A percentile compares a stretch with the other conserved stretches of the same genome.
phyloP scores from a whole-genome alignment of 2,797 vertebrate species.

The Pangasius sanitwongsei region DNA sequence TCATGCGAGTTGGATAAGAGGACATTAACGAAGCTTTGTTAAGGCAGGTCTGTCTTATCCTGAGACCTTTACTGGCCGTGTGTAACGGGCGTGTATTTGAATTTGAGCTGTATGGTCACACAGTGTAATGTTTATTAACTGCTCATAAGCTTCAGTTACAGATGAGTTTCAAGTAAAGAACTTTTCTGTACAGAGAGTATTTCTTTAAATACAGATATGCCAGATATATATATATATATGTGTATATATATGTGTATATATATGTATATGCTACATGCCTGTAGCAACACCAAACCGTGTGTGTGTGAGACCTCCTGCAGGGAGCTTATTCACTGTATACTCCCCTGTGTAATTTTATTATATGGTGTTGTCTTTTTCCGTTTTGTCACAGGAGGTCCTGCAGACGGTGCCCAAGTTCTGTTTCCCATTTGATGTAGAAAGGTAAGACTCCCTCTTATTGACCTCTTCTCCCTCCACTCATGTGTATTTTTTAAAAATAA shows the following conservation, averaged over 20 bases:
- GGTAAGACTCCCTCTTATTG: slow-evolving; percentile 75
- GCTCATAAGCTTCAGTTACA: too few species aligned
- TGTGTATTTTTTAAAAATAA: background rate
- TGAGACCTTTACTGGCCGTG: background rate
- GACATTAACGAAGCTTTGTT: background rate
- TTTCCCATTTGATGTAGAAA: slow-evolving; percentile 96
- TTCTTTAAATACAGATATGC: background rate
- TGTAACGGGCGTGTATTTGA: background rate
- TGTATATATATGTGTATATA: too few species aligned
- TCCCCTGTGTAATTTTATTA: slow-evolving; percentile 49
- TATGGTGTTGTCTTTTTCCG: slow-evolving; percentile 48
- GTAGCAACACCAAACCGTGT: background rate
- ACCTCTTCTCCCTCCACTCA: slow-evolving; percentile 42
- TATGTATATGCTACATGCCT: background rate
- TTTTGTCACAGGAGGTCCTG: slow-evolving; percentile 84
- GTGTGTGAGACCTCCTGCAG: background rate
- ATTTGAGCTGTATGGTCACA: background rate
- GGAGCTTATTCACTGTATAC: background rate
- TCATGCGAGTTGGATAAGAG: too few species aligned
- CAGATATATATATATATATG: background rate
- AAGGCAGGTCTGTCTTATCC: too few species aligned
- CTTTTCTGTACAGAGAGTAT: background rate
- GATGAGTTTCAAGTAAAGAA: background rate
- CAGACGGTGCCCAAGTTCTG: slow-evolving; percentile 96
- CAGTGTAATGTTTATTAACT: too few species aligned